Base-by-base conservation (phyloP, 2,113 vertebrate genomes). In the Meriones unguiculatus region DNA sequence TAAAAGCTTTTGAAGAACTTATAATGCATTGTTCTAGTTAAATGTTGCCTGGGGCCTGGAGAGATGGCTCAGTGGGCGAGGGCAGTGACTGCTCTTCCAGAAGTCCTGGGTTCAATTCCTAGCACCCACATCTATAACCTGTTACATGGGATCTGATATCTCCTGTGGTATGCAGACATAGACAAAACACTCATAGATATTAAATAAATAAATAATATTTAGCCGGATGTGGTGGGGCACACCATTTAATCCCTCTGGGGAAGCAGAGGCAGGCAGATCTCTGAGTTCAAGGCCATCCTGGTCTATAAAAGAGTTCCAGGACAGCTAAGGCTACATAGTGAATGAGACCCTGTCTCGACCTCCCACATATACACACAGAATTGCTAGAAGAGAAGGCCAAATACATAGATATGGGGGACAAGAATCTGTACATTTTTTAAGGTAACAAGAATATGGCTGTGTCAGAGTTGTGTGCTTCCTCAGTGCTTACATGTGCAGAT, bases 1-100 rank as follows among this genome's bases (percentile, higher is more conserved):
- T 90, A 88, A 95, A 88, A 95, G 32, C 65, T 91, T 94, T 84
- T 86, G 28, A 72, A 62, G 73, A 84, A 6, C 80, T 93, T 91
- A 52, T 52, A 92, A 65, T 93, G 67, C 17, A 78, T 89, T 90
- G 41, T 89, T 97, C 13, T 92, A 6, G 41, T 94, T 81, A 91
- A 81, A 24, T 22, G 73, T 38, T 88, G 50, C 84, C 91, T 52
- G 70, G 78, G 93, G 65, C 20, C 87, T 52, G 73, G 67, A 95
- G 30, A 57, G 4, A 46, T 65, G 17, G 64, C 82, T 86, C n/a
- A 64, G n/a, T 46, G 62, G 38, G 18, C 67, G 38, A 86, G 62
- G 46, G 25, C 24, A 84, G 22, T 62, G 78, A 59, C 20, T 62
- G 22, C 35, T 82, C 35, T 38, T 82, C 2, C 57, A 81, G 80